Percentiles rank a stretch among this genome's conserved stretches.
phyloP scores from a whole-genome alignment of 2,797 vertebrate genomes.

The Crocodylus rhombifer region DNA sequence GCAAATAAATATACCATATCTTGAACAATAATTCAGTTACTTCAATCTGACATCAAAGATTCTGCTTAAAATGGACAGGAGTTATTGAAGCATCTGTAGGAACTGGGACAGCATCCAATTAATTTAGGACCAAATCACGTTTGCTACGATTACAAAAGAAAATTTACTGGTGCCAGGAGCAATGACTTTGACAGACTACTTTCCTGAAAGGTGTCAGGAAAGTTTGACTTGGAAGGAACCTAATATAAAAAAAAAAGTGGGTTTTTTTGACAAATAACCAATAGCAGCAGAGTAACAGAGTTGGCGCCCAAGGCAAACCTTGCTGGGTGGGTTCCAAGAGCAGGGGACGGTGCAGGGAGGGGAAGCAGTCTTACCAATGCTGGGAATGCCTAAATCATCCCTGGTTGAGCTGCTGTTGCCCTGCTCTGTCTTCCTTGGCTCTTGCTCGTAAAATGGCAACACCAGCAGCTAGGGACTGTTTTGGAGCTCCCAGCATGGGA shows the following conservation, averaged over 20 bases:
- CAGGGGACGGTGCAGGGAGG: too few relatives aligned
- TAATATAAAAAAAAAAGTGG: not conserved
- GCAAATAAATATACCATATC: not conserved
- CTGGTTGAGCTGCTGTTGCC: too few relatives aligned
- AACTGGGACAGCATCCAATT: rapidly evolving
- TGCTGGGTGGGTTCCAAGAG: too few relatives aligned
- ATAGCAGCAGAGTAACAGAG: too few relatives aligned
- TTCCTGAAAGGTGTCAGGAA: rapidly evolving
- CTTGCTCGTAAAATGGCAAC: too few relatives aligned
- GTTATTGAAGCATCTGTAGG: not conserved
- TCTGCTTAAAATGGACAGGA: not conserved
- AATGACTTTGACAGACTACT: rapidly evolving
- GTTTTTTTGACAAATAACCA: too few relatives aligned
- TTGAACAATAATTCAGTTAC: not conserved
- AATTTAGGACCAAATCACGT: not conserved
- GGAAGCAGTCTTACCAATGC: too few relatives aligned
- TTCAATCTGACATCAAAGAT: not conserved
- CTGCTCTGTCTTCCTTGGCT: too few relatives aligned
- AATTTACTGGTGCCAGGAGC: rapidly evolving
- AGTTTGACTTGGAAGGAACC: not conserved
- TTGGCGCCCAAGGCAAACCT: too few relatives aligned
- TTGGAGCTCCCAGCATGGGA: too few relatives aligned
- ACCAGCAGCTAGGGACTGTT: too few relatives aligned
- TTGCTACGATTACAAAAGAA: not conserved
- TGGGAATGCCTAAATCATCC: too few relatives aligned